Conservation (phyloP, 1,140 invertebrate genomes). For the Physella acuta region DNA sequence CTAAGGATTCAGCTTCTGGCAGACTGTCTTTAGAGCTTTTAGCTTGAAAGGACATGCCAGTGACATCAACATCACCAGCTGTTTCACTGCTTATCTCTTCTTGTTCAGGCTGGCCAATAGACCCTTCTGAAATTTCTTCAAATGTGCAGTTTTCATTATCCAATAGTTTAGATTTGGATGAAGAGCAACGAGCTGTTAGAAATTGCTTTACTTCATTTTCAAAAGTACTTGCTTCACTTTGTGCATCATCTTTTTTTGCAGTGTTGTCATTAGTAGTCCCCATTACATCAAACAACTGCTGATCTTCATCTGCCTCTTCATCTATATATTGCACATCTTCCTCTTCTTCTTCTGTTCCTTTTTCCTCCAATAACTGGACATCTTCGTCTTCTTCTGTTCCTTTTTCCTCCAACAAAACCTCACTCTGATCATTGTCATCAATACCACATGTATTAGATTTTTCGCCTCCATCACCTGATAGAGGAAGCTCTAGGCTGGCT, state of each 20-base stretch:
- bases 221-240: neutral
- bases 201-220: neutral
- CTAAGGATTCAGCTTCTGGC: constrained; percentile 18
- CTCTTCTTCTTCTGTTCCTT: constrained; percentile 3
- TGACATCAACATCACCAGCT: constrained; percentile 14
- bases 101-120: constrained; percentile 18
- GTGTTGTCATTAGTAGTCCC: neutral
- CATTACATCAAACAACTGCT: neutral
- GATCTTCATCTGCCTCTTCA: constrained; percentile 15
- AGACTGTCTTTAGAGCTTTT: neutral
- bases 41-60: neutral
- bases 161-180: neutral
- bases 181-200: neutral
- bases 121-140: constrained; percentile 27
- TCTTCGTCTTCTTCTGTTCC: neutral
- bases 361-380: neutral
- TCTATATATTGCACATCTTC: constrained; percentile 20
- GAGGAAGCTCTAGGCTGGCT: neutral
- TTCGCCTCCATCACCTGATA: neutral
- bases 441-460: neutral
- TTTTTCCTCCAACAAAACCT: neutral
- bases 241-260: neutral
- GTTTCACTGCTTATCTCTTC: constrained; percentile 6
- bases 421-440: neutral
- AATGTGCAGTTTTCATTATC: constrained; percentile 12